Evolutionary conservation across 2,113 vertebrate species (phyloP).

Genomic region (Heterocephalus glaber): DNA sequence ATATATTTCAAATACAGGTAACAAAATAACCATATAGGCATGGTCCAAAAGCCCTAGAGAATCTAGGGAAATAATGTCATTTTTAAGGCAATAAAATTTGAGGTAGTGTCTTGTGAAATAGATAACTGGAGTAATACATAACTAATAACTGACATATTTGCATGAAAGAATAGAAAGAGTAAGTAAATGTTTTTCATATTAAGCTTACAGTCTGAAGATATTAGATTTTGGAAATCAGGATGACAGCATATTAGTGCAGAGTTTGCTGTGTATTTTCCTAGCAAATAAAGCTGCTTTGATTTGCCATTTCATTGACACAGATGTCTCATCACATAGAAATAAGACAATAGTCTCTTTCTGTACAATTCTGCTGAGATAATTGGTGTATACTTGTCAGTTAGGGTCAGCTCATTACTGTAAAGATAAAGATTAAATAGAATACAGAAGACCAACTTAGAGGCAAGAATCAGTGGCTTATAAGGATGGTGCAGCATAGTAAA

Average conservation of each 20-base stretch:
- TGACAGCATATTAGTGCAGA: slow-evolving; percentile 10
- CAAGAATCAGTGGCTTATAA: background rate
- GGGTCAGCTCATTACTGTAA: slow-evolving; percentile 67
- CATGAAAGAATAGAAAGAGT: slow-evolving; percentile 6
- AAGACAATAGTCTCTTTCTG: slow-evolving; percentile 56
- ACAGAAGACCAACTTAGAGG: slow-evolving; percentile 5
- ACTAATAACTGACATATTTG: background rate
- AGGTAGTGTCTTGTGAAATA: background rate
- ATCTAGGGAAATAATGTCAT: background rate
- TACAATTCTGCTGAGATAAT: slow-evolving; percentile 57
- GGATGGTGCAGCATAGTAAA: slow-evolving; percentile 25
- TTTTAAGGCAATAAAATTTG: background rate
- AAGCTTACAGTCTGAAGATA: background rate
- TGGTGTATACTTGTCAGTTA: slow-evolving; percentile 56
- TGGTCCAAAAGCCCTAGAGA: background rate
- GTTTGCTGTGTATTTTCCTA: slow-evolving; percentile 27
- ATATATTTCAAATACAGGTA: background rate
- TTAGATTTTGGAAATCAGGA: slow-evolving; percentile 33
- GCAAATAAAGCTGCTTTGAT: slow-evolving; percentile 63
- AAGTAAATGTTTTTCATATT: background rate
- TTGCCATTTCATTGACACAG: slow-evolving; percentile 54
- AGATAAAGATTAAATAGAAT: slow-evolving; percentile 65
- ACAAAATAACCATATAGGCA: background rate
- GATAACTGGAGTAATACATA: background rate
- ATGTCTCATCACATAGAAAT: slow-evolving; percentile 53